These are phyloP conservation scores for Saccostrea cuccullata DNA, from an alignment of 1,140 invertebrate genomes.

Conservation along the genomic window DNA sequence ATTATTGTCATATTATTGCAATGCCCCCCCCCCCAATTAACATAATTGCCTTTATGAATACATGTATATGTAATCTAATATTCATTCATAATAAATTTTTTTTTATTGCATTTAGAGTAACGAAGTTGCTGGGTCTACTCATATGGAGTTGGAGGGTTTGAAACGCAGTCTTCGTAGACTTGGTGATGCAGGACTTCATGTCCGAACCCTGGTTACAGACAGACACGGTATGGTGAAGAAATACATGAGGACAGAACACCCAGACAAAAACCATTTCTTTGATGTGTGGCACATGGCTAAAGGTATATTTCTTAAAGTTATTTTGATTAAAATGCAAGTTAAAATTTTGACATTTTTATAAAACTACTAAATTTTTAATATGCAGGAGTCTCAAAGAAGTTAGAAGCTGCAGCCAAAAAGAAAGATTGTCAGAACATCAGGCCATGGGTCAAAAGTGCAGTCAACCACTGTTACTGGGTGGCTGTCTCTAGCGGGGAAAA, in stretches of 20 bases:
- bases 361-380: background rate
- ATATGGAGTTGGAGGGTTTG: constrained; percentile 47
- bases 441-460: constrained; percentile 44
- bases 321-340: background rate
- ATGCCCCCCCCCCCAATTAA: too few relatives aligned
- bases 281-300: constrained; percentile 58
- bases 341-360: background rate
- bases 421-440: constrained; percentile 17
- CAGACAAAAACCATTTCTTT: background rate
- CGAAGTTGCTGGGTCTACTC: background rate
- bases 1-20: too few relatives aligned
- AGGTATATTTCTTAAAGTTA: constrained; percentile 43
- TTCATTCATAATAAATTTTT: background rate
- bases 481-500: constrained; percentile 46
- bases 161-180: background rate
- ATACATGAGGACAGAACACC: constrained; percentile 38
- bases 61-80: background rate
- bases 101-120: background rate
- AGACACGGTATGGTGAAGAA: constrained; percentile 37
- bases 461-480: constrained; percentile 58
- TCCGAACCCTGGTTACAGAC: constrained; percentile 42
- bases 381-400: constrained; percentile 53
- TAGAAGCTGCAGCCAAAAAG: constrained; percentile 36
- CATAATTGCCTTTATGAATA: too few relatives aligned
- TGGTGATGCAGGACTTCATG: background rate